Percentiles rank a stretch among this genome's conserved stretches.
These are phyloP conservation scores for Solea solea DNA, from an alignment of 2,113 vertebrate species.

Conservation along the genomic window DNA sequence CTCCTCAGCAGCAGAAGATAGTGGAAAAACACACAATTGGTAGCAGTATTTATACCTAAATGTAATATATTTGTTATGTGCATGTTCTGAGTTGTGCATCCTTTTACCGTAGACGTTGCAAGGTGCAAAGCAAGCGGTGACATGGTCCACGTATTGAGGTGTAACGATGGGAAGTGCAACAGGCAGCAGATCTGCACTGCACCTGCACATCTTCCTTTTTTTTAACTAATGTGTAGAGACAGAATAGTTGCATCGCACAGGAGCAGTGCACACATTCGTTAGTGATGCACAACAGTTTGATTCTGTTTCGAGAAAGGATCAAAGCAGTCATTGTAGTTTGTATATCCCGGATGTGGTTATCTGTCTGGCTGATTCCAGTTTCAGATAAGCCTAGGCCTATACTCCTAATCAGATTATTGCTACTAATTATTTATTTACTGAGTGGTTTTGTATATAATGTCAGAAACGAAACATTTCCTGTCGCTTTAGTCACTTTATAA, in stretches of 20 bases:
- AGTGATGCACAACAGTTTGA: background rate
- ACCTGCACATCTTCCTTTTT: conserved; percentile 57
- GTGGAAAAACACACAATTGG: background rate
- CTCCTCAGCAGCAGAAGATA: conserved; percentile 5
- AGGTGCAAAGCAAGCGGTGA: conserved; percentile 30
- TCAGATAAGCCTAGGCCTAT: background rate
- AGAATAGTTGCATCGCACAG: background rate
- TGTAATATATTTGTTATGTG: background rate
- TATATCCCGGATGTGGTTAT: background rate
- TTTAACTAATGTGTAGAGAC: background rate
- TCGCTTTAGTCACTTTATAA: too few relatives aligned
- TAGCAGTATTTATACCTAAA: background rate
- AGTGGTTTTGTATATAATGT: too few relatives aligned
- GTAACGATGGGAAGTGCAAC: conserved; percentile 29
- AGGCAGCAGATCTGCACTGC: conserved; percentile 20
- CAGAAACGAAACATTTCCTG: too few relatives aligned
- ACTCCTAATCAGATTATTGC: background rate
- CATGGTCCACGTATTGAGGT: conserved; percentile 19
- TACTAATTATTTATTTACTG: background rate
- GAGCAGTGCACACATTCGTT: background rate
- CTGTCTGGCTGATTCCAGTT: background rate
- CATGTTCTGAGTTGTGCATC: background rate
- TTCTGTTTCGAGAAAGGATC: conserved; percentile 3
- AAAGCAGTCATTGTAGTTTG: background rate
- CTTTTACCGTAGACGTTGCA: background rate